Evolutionary conservation across 2,113 vertebrate genomes (phyloP).

Genomic region (Halcyon senegalensis): DNA sequence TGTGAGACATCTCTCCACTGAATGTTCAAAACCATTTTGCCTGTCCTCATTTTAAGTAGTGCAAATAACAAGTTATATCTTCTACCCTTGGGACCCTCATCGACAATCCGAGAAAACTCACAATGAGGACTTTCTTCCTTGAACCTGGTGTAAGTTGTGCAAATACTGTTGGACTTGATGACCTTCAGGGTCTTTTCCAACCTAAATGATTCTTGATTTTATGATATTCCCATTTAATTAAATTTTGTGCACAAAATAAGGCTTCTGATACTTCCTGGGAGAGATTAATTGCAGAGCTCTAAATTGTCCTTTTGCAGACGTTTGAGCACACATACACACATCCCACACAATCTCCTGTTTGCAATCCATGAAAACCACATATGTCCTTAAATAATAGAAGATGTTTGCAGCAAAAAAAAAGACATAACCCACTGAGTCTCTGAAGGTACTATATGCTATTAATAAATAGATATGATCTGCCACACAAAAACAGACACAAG

Average conservation of each 20-base stretch:
- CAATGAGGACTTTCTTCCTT: background rate
- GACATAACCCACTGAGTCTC: background rate
- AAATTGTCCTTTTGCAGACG: background rate
- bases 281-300: background rate
- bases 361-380: background rate
- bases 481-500: background rate
- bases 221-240: background rate
- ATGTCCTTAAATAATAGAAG: background rate
- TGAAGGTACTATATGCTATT: background rate
- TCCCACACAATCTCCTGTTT: background rate
- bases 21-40: background rate
- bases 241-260: background rate
- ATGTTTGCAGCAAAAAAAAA: background rate
- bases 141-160: background rate
- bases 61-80: background rate
- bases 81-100: background rate
- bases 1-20: background rate
- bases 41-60: background rate
- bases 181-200: background rate
- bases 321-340: fast-evolving
- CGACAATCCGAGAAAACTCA: background rate
- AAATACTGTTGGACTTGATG: fast-evolving
- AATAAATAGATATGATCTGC: background rate
- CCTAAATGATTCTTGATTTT: background rate
- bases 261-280: background rate